phyloP scores from a whole-genome alignment of 2,888 invertebrate species.

The Oscheius sp. region DNA sequence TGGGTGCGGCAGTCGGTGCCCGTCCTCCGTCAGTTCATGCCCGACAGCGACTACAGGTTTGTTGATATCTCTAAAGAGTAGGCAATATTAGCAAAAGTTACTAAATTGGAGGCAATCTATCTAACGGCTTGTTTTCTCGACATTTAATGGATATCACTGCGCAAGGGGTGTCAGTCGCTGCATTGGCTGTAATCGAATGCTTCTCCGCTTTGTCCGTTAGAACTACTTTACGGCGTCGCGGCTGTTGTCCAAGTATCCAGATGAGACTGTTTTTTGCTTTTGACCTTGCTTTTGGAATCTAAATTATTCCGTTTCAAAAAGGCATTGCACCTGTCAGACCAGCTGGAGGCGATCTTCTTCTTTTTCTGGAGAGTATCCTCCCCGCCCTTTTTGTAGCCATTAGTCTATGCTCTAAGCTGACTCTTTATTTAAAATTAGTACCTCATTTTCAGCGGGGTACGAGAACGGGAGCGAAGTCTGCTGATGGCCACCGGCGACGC shows the following conservation, averaged over 20 bases:
- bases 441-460: slow-evolving; percentile 37
- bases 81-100: not conserved
- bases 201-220: slow-evolving; percentile 28
- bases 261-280: not conserved
- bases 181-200: slow-evolving; percentile 31
- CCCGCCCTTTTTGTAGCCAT: too few species aligned
- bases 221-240: slow-evolving; percentile 27
- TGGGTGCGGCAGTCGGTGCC: slow-evolving; percentile 15
- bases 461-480: slow-evolving; percentile 54
- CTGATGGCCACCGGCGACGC: slow-evolving; percentile 48
- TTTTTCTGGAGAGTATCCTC: too few species aligned
- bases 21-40: slow-evolving; percentile 23
- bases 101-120: slow-evolving; percentile 1
- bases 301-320: too few species aligned
- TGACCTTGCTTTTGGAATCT: not conserved
- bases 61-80: not conserved
- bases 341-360: too few species aligned
- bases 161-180: slow-evolving; percentile 27
- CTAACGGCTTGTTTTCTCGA: slow-evolving; percentile 13
- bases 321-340: too few species aligned
- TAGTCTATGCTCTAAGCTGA: too few species aligned
- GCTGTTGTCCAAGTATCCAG: slow-evolving; percentile 23
- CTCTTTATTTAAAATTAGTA: not conserved
- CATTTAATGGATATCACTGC: slow-evolving; percentile 24
- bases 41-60: slow-evolving; percentile 28